Base-by-base conservation (phyloP, 37 sponge, comb jelly and placozoan species). In the Haliclona indistincta region DNA sequence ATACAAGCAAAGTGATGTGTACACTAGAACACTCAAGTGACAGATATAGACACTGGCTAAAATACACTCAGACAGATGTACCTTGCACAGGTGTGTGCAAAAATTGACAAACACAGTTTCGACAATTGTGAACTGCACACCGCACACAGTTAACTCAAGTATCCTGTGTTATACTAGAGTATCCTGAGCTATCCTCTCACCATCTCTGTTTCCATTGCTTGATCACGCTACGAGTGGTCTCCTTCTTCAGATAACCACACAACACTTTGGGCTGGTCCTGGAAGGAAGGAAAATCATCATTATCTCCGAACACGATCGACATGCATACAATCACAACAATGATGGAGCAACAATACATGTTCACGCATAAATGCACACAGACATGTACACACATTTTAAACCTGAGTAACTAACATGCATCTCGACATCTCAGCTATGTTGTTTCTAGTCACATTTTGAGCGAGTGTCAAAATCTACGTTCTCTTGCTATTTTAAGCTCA, bases 181-280 rank as follows among this genome's bases (percentile, higher is more conserved):
- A n/a, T n/a, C n/a, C n/a, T n/a, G 13, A 33, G 39, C 20, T 34
- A 26, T 23, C 7, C 22, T 28, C 63, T 62, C 38, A 80, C 81
- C 81, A 80, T 80, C 71, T 80, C 19, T 8, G 58, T 45, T 35
- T 56, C 70, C 71, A 80, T 56, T 56, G 33, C 63, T 80, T 80
- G 5, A 80, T 54, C 22, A 70, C 60, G 32, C 71, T 60, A 32
- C 70, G 70, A 2, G 61, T 40, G 17, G 51, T 70, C 43, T 62
- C 71, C 63, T 80, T 80, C 28, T 39, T 32, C 38, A 80, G 39
- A 35, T 80, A 80, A 19, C 81, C 81, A 70, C 81, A 80, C 1
- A 80, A 35, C 29, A 30, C 34, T 54, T 70, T 71, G 49, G 72
- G 72, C n/a, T 20, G 3, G 23, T 71, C 37, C 55, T 49, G 7